Evolutionary conservation across 92 coral and sea anemone genomes (phyloP).

Genomic region (Heliopora coerulea): DNA sequence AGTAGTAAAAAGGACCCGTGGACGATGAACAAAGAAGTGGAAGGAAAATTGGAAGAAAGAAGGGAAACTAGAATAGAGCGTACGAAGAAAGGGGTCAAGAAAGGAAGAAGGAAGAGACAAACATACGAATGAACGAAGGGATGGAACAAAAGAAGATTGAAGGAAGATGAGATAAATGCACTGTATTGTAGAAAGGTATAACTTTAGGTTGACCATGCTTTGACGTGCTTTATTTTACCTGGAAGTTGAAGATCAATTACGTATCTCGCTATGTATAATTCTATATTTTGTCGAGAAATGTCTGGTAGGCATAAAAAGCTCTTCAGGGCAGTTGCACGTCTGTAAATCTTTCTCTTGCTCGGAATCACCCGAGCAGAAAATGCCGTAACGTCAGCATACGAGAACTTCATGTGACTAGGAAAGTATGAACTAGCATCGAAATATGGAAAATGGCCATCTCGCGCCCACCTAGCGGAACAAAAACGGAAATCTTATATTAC

Average conservation of each 20-base stretch:
- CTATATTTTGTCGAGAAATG: conserved; percentile 55
- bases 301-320: conserved; percentile 45
- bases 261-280: conserved; percentile 70
- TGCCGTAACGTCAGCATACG: conserved; percentile 34
- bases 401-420: conserved; percentile 89
- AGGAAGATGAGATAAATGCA: too few relatives aligned
- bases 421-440: conserved; percentile 60
- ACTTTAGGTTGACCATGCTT: too few relatives aligned
- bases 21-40: background rate
- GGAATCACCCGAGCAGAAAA: conserved; percentile 26
- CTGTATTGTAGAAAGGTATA: too few relatives aligned
- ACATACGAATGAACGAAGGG: background rate
- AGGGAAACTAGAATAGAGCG: background rate
- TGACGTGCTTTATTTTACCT: conserved; percentile 57
- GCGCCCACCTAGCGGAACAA: conserved; percentile 70
- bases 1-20: background rate
- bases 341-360: conserved; percentile 3
- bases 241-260: conserved; percentile 86
- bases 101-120: background rate
- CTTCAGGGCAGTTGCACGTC: conserved; percentile 28
- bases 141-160: background rate
- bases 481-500: background rate
- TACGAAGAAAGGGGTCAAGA: background rate
- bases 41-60: background rate
- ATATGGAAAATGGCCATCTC: conserved; percentile 76